Base-by-base conservation (phyloP, 1,140 invertebrate genomes). In the Drosophila yakuba region DNA sequence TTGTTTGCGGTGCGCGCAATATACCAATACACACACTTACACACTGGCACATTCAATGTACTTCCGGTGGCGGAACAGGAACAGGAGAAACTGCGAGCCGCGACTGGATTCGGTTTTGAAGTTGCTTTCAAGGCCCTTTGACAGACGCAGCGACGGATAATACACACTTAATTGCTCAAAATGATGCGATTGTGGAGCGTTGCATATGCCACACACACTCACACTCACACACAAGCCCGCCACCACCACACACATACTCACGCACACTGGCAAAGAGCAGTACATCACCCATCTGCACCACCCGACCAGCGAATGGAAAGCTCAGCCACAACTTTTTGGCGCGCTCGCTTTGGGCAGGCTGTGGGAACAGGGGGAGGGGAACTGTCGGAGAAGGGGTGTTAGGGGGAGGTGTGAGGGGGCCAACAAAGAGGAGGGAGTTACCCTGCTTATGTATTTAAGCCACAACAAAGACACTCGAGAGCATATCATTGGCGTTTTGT, bases 101-200 rank as follows among this genome's bases (percentile, higher is more conserved):
- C 36, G 58, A 39, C 45, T 59, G 48, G 60, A 32, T 57, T 69
- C 43, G 64, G 64, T 55, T 67, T 71, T 71, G 67, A 71, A 71
- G 67, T 71, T 71, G 67, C 67, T 71, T 80, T 80, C 80, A 80
- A 75, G 84, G 84, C 74, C 84, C 80, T 88, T 88, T 85, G 81
- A 69, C 81, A 86, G 81, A 84, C 76, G 80, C 81, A 66, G 78
- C 73, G 71, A 66, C 57, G 84, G 80, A 89, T 89, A 89, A 89
- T 89, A 89, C 84, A 89, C 77, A 84, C 84, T 89, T 89, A 89
- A 89, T 89, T 89, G 84, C 84, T 89, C 80, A 89, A 89, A 89
- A 83, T 80, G 79, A 83, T 84, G 80, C 84, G 78, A 88, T 81
- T 86, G 82, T 85, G 60, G 76, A 78, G 58, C 72, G 64, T 45